Percentiles rank a stretch among this genome's conserved stretches.
These are phyloP conservation scores for Buphagus erythrorhynchus DNA, from an alignment of 2,797 vertebrate genomes.

Conservation along the genomic window DNA sequence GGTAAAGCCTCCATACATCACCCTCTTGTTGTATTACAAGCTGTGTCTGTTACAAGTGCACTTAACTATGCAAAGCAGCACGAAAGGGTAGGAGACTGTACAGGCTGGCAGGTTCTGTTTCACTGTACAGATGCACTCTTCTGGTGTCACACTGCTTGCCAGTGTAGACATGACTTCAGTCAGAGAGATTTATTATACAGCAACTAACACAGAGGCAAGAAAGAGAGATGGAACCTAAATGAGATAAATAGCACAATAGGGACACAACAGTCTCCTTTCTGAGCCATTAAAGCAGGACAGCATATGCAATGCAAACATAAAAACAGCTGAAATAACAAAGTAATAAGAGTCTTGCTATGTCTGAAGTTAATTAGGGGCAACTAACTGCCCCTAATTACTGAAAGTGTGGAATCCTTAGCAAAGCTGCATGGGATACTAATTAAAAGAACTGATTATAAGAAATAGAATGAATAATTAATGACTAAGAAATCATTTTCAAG, in stretches of 20 bases:
- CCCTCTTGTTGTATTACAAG: background rate
- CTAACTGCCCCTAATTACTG: conserved; percentile 51
- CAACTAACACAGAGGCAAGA: background rate
- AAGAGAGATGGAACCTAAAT: background rate
- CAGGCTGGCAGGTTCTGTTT: background rate
- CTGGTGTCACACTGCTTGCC: background rate
- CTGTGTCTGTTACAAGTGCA: background rate
- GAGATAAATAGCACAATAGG: background rate
- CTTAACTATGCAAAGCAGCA: background rate
- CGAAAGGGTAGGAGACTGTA: background rate
- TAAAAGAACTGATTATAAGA: conserved; percentile 50
- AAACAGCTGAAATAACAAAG: conserved; percentile 26
- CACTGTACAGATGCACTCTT: background rate
- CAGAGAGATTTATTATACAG: background rate
- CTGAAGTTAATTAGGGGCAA: conserved; percentile 61
- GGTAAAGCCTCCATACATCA: background rate
- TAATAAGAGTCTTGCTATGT: background rate
- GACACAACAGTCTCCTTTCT: background rate
- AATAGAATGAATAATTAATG: conserved; percentile 63
- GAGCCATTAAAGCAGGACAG: conserved; percentile 9
- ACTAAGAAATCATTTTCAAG: conserved; percentile 18
- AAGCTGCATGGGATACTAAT: conserved; percentile 48
- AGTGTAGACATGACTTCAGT: background rate
- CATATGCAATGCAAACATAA: conserved; percentile 5
- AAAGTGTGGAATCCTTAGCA: conserved; percentile 19